Base-by-base conservation (phyloP, 2,888 invertebrate species). In the Zygaena filipendulae region DNA sequence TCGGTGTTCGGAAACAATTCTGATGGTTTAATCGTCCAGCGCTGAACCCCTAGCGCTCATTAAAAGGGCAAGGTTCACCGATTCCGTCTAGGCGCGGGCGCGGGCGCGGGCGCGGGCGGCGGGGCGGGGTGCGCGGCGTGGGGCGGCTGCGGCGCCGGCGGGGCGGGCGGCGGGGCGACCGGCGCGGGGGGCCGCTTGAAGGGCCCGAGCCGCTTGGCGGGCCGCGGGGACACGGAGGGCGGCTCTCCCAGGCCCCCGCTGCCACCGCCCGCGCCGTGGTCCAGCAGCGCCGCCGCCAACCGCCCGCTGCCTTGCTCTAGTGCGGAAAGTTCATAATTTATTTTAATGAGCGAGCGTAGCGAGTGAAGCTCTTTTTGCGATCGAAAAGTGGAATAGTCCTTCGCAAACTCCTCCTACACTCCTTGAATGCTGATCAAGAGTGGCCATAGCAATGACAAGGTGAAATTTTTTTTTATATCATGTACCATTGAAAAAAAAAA, bases 141-240 rank as follows among this genome's bases (percentile, higher is more conserved):
- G 2, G 49, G 42, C 27, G 36, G 33, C 21, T 27, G 38, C 19
- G 25, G 34, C 12, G 46, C 54, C 23, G 51, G 49, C 4, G 53
- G 52, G 13, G 52, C 32, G 18, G 22, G 40, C 12, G 42, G 40
- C 11, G 39, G 35, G 38, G 49, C 33, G 29, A 35, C 40, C n/a
- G 43, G 32, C 36, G 59, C 59, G 29, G 67, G 69, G 19, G 82
- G 77, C 13, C 83, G 75, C 43, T 82, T 84, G 74, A 87, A 87
- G 38, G 83, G 83, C 2, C 84, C 84, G 45, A 88, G 82, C 28
- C 89, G 87, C 55, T 88, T 88, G 40, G 83, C 61, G 3, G 89
- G 87, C 25, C 88, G 81, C 25, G 90, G 90, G 2, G 89, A 89
- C 32, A 56, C 61, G 8, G 63, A 43, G 47, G 56, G 64, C 2